A percentile compares a stretch with the other conserved stretches of the same genome.
phyloP scores from a whole-genome alignment of 2,113 vertebrate genomes.

The Nycticorax nycticorax region DNA sequence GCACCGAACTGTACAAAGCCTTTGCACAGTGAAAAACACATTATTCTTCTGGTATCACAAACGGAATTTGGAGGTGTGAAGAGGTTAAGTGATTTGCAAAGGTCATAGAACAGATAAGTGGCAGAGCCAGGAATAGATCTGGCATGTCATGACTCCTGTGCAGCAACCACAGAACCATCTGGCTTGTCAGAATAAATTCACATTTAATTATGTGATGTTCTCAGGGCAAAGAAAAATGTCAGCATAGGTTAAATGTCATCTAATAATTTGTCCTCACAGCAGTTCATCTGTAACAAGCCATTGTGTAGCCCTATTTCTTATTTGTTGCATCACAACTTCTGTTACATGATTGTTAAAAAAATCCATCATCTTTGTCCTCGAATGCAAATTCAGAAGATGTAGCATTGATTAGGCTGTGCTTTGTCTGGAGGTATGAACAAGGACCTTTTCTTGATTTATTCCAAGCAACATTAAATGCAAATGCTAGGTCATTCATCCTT shows the following conservation, averaged over 20 bases:
- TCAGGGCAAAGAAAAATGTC: constrained; percentile 33
- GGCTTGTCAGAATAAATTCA: constrained; percentile 56
- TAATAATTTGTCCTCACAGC: constrained; percentile 22
- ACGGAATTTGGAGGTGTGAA: not conserved
- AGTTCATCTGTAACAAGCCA: not conserved
- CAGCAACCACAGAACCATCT: constrained; percentile 34
- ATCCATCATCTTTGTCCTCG: not conserved
- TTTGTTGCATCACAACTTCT: not conserved
- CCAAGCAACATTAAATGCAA: not conserved
- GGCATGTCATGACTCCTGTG: not conserved
- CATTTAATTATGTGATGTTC: constrained; percentile 36
- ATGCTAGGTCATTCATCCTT: not conserved
- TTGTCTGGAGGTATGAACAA: not conserved
- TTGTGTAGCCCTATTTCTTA: not conserved
- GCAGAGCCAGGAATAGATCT: constrained; percentile 22
- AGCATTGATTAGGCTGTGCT: not conserved
- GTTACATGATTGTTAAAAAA: not conserved
- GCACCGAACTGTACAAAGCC: not conserved
- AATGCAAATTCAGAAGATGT: not conserved
- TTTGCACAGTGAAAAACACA: not conserved
- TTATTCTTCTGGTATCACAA: not conserved
- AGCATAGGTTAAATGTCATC: constrained; percentile 34
- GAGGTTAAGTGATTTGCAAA: constrained; percentile 28
- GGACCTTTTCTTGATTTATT: not conserved
- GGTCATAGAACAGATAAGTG: not conserved